phyloP scores from a whole-genome alignment of 2,113 vertebrate genomes.

The Nettapus auritus region DNA sequence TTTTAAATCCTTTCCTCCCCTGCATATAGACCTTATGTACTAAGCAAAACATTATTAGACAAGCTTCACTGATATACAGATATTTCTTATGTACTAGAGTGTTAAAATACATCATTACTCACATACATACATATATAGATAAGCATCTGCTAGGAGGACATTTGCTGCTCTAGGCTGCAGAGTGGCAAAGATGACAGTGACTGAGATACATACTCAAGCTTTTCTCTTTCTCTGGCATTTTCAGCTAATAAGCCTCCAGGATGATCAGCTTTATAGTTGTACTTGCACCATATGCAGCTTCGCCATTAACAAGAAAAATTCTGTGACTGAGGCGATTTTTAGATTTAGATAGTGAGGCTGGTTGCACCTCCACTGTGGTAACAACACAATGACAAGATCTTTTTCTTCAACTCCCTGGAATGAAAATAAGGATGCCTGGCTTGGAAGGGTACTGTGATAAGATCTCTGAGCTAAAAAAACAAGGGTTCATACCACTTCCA shows the following conservation, averaged over 20 bases:
- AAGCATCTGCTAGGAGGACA: not conserved
- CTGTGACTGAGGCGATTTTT: not conserved
- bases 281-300: not conserved
- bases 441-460: not conserved
- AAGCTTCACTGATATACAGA: not conserved
- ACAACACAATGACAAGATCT: not conserved
- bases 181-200: not conserved
- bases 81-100: not conserved
- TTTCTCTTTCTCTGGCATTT: not conserved
- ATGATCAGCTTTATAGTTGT: not conserved
- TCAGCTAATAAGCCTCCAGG: not conserved
- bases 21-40: not conserved
- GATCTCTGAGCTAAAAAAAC: not conserved
- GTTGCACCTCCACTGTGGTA: not conserved
- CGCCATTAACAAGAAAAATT: not conserved
- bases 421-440: not conserved
- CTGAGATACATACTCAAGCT: not conserved
- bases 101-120: not conserved
- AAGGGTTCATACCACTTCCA: not conserved
- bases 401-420: not conserved
- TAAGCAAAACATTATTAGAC: not conserved
- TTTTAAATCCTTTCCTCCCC: not conserved
- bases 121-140: not conserved
- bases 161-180: not conserved
- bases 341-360: not conserved